Evolutionary conservation across 2,888 invertebrate genomes (phyloP).

Genomic region (Nineta flava): DNA sequence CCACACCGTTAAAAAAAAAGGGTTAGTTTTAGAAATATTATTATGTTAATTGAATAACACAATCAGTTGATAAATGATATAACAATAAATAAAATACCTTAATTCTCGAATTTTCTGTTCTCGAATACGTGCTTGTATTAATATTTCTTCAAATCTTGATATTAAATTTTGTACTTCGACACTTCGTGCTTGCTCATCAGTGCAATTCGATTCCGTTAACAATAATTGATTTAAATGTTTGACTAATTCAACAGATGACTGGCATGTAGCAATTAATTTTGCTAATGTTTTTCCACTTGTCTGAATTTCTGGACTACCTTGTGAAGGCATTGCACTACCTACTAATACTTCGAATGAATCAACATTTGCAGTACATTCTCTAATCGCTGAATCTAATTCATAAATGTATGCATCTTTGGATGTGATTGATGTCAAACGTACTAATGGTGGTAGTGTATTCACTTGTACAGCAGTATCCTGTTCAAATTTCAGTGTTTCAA

Average conservation of each 20-base stretch:
- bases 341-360: conserved; percentile 49
- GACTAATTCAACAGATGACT: conserved; percentile 65
- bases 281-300: conserved; percentile 55
- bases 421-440: conserved; percentile 52
- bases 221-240: conserved; percentile 63
- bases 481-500: conserved; percentile 60
- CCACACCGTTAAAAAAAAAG: conserved; percentile 11
- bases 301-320: conserved; percentile 36
- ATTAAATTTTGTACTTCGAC: conserved; percentile 47
- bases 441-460: conserved; percentile 49
- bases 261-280: conserved; percentile 59
- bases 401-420: conserved; percentile 69
- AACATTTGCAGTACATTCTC: conserved; percentile 51
- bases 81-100: conserved; percentile 33
- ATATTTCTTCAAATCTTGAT: conserved; percentile 49
- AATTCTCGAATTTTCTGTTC: conserved; percentile 62
- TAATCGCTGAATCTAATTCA: conserved; percentile 56
- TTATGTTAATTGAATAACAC: not conserved
- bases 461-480: conserved; percentile 68
- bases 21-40: conserved; percentile 2
- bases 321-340: conserved; percentile 36
- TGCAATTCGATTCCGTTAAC: conserved; percentile 55
- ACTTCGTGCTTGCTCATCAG: conserved; percentile 45
- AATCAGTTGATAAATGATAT: conserved; percentile 1
- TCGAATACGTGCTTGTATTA: conserved; percentile 53